A percentile compares a stretch with the other conserved stretches of the same genome.
Evolutionary conservation across 2,113 vertebrate species (phyloP).

Genomic region (Gnathonemus longibarbis): DNA sequence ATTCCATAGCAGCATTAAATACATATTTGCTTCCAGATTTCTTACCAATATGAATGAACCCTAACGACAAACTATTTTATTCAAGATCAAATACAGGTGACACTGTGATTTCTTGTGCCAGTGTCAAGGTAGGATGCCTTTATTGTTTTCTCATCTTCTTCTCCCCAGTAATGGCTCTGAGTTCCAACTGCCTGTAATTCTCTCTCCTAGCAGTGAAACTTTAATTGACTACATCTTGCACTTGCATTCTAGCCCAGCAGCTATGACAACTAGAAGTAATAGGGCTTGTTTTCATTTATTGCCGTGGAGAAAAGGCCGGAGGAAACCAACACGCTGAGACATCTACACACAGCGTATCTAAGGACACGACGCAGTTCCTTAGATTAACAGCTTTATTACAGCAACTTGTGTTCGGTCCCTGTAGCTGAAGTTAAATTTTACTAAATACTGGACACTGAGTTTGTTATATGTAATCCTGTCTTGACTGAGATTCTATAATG

Average conservation of each 20-base stretch:
- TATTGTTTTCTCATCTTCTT: neutral
- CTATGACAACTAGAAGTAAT: neutral
- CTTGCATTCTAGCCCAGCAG: slow-evolving; percentile 7
- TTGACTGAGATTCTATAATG: neutral
- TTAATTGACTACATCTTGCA: slow-evolving; percentile 5
- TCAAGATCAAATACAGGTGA: neutral
- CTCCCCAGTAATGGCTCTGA: neutral
- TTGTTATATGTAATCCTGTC: neutral
- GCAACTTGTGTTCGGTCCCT: neutral
- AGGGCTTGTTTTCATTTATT: slow-evolving; percentile 7
- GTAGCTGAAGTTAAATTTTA: neutral
- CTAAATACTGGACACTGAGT: neutral
- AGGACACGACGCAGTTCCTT: neutral
- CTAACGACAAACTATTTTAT: neutral
- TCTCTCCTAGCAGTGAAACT: neutral
- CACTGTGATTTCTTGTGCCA: neutral
- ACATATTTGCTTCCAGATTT: neutral
- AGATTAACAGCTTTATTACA: neutral
- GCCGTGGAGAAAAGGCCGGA: neutral
- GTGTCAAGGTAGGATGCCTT: neutral
- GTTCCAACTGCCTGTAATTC: neutral
- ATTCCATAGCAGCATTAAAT: neutral
- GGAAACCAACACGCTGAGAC: neutral
- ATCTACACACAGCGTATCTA: neutral
- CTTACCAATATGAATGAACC: neutral